These are phyloP conservation scores for Kryptolebias marmoratus DNA, from an alignment of 2,113 vertebrate species.

Conservation along the genomic window DNA sequence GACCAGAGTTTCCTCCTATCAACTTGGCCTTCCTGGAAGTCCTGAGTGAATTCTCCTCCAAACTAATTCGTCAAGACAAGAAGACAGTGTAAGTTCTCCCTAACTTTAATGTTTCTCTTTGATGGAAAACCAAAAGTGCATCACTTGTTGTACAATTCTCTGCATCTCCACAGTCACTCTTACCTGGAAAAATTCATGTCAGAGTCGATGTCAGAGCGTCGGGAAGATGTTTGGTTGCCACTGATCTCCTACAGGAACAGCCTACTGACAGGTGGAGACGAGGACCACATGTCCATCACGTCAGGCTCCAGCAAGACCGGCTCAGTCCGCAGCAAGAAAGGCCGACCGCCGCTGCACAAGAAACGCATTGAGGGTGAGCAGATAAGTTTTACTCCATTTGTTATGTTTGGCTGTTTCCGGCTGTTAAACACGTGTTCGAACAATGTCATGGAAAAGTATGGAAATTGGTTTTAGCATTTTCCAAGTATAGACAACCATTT, in stretches of 20 bases:
- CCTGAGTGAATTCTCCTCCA: slow-evolving; percentile 97
- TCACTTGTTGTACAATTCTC: neutral
- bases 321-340: slow-evolving; percentile 97
- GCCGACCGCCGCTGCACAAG: slow-evolving; percentile 92
- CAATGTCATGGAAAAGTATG: no score
- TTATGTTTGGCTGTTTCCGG: neutral
- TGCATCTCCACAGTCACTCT: slow-evolving; percentile 84
- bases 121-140: no score
- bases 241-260: slow-evolving; percentile 98
- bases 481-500: no score
- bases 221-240: slow-evolving; percentile 98
- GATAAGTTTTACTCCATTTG: neutral
- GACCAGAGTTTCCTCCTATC: slow-evolving; percentile 92
- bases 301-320: slow-evolving; percentile 96
- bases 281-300: slow-evolving; percentile 94
- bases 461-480: no score
- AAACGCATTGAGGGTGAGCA: slow-evolving; percentile 92
- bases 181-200: slow-evolving; percentile 98
- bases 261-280: slow-evolving; percentile 93
- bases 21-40: slow-evolving; percentile 98
- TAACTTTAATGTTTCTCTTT: neutral
- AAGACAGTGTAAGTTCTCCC: slow-evolving; percentile 95
- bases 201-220: slow-evolving; percentile 96
- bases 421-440: no score
- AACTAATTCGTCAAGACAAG: slow-evolving; percentile 96